phyloP scores from a whole-genome alignment of 2,888 invertebrate genomes.

The Laspeyria flexula region DNA sequence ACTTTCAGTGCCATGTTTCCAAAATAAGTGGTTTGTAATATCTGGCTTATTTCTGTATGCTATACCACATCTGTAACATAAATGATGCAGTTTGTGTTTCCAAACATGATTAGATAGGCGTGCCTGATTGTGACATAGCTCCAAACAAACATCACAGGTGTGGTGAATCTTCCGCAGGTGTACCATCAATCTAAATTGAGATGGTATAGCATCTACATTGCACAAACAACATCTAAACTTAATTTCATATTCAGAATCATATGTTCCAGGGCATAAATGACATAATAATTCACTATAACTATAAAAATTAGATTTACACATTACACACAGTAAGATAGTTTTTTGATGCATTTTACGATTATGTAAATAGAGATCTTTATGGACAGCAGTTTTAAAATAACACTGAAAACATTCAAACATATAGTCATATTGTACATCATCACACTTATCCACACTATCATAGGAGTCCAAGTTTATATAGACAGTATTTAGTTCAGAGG shows the following conservation, averaged over 20 bases:
- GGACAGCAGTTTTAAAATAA: slow-evolving; percentile 90
- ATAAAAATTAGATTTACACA: slow-evolving; percentile 95
- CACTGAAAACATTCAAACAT: slow-evolving; percentile 95
- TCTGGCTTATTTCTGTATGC: slow-evolving; percentile 95
- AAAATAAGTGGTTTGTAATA: slow-evolving; percentile 95
- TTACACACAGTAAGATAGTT: slow-evolving; percentile 92
- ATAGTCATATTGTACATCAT: slow-evolving; percentile 87
- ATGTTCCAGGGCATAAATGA: slow-evolving; percentile 94
- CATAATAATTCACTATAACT: slow-evolving; percentile 95
- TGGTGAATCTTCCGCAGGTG: slow-evolving; percentile 94
- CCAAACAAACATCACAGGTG: slow-evolving; percentile 95
- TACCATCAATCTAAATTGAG: slow-evolving; percentile 95
- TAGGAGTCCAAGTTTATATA: slow-evolving; percentile 91
- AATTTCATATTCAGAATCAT: slow-evolving; percentile 88
- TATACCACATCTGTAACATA: slow-evolving; percentile 95
- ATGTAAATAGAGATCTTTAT: slow-evolving; percentile 94
- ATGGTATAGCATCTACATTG: slow-evolving; percentile 91
- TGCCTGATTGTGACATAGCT: slow-evolving; percentile 92
- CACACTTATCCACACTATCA: slow-evolving; percentile 87
- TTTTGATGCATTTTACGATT: slow-evolving; percentile 95
- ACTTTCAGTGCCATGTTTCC: slow-evolving; percentile 97
- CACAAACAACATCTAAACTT: slow-evolving; percentile 94
- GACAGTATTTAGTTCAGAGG: slow-evolving; percentile 87
- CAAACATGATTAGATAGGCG: slow-evolving; percentile 94
- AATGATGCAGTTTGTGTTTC: slow-evolving; percentile 95